These are phyloP conservation scores for Platynereis dumerilii DNA, from an alignment of 2,888 invertebrate species.

Conservation along the genomic window DNA sequence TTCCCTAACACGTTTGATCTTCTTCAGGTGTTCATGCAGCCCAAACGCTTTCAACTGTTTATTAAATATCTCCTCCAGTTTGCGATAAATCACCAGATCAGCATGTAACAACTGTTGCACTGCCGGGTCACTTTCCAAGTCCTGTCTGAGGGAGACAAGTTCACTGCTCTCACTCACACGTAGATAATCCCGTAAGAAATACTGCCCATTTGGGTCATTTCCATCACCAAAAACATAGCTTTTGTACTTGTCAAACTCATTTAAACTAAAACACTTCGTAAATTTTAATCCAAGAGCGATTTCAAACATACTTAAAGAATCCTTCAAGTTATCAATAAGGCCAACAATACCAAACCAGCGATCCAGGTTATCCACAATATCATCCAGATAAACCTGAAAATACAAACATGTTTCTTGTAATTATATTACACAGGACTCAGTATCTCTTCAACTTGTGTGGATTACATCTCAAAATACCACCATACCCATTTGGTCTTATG, in stretches of 20 bases:
- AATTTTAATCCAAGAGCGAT: slow-evolving; percentile 14
- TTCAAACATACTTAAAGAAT: slow-evolving; percentile 14
- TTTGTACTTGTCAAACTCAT: neutral
- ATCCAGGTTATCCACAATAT: slow-evolving; percentile 20
- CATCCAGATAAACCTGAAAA: slow-evolving; percentile 2
- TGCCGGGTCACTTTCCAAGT: neutral
- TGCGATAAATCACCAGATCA: slow-evolving; percentile 13
- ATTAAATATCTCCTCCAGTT: slow-evolving; percentile 14
- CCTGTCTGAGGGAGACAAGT: neutral
- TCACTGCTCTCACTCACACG: neutral
- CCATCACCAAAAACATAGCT: neutral
- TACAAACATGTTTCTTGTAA: too few species aligned
- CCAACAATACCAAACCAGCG: slow-evolving; percentile 24
- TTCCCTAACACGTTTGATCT: too few species aligned
- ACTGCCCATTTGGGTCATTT: neutral
- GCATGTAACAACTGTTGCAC: neutral
- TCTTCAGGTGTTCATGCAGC: too few species aligned
- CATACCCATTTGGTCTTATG: too few species aligned
- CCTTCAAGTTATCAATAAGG: neutral
- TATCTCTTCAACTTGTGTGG: too few species aligned
- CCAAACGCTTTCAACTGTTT: neutral
- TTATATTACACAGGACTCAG: too few species aligned
- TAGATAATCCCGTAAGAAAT: neutral
- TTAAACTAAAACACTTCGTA: neutral
- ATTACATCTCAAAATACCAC: too few species aligned